These are phyloP conservation scores for Phaethon lepturus DNA, from an alignment of 2,113 vertebrate species.

Conservation along the genomic window DNA sequence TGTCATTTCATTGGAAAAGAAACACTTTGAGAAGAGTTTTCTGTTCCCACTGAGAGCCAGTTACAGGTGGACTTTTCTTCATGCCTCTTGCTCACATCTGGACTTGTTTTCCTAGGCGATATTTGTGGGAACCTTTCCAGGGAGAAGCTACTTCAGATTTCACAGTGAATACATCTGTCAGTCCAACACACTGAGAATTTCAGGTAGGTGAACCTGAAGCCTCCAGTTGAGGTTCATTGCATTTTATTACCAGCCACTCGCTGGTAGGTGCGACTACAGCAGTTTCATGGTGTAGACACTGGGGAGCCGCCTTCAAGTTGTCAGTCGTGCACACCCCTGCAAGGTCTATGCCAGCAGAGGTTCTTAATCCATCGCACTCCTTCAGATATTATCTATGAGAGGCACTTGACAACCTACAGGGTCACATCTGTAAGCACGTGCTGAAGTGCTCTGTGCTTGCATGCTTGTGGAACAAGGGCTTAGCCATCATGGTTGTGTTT, in stretches of 20 bases:
- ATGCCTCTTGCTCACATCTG: background rate
- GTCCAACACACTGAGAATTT: background rate
- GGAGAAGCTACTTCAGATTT: slow-evolving; percentile 9
- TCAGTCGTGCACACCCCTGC: background rate
- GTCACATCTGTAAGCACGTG: rapidly evolving
- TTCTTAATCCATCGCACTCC: background rate
- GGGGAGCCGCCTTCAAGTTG: background rate
- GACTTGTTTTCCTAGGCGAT: background rate
- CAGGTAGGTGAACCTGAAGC: background rate
- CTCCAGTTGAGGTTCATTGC: background rate
- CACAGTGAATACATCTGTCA: background rate
- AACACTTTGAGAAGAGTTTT: background rate
- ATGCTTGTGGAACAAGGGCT: background rate
- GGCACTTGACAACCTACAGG: background rate
- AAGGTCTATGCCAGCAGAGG: background rate
- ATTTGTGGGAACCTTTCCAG: background rate
- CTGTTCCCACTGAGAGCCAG: background rate
- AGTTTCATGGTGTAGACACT: background rate
- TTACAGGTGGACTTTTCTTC: background rate
- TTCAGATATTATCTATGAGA: background rate
- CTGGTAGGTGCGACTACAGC: background rate
- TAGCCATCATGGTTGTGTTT: background rate
- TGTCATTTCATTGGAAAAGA: background rate
- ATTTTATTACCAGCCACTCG: background rate
- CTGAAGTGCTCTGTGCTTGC: background rate